Evolutionary conservation across 2,113 vertebrate species (phyloP), one percentile per base, ranked within the genome.

Genomic region (Stercorarius parasiticus): DNA sequence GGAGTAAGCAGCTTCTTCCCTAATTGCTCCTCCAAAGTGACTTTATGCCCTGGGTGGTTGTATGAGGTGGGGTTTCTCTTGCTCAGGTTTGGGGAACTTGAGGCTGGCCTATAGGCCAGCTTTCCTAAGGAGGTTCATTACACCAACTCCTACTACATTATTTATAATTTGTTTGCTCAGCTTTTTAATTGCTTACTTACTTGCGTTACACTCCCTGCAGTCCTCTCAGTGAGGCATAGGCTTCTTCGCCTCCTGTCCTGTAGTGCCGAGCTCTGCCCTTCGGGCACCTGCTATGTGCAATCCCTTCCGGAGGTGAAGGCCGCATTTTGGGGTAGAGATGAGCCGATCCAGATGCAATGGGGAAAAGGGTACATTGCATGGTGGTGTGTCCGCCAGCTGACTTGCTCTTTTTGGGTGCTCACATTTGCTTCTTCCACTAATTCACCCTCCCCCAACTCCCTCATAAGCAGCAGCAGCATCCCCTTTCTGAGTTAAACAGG

Each of bases 151-250:
- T 95, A 43, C 59, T 96, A 83, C 67, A 86, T 96, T 90, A 95
- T 96, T 97, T 94, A 97, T 88, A 27, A 19, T 82, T 88, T 94
- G 87, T 95, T 96, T 81, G 87, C 74, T 95, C 82, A 95, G 94
- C 93, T 91, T 90, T 95, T 91, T 90, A 96, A 96, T 96, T 93
- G 89, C 79, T 64, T 88, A 91, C 78, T 94, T 85, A 77, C 78
- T 89, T 58, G 40, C 53, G 50, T 58, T 94, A 78, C 21, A 13
- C 43, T 85, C 82, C 71, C 82, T 47, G 47, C 62, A 94, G 71
- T 55, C 84, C 56, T 86, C 78, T 91, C 50, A 47, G 59, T 11
- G 47, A 93, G n/a, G 14, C 10, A 38, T 4, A 12, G 1, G 4
- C 61, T 81, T 34, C 62, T 82, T 79, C 30, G 61, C 27, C 32